These are phyloP conservation scores for Coregonus clupeaformis DNA, from an alignment of 2,113 vertebrate genomes.

Conservation along the genomic window DNA sequence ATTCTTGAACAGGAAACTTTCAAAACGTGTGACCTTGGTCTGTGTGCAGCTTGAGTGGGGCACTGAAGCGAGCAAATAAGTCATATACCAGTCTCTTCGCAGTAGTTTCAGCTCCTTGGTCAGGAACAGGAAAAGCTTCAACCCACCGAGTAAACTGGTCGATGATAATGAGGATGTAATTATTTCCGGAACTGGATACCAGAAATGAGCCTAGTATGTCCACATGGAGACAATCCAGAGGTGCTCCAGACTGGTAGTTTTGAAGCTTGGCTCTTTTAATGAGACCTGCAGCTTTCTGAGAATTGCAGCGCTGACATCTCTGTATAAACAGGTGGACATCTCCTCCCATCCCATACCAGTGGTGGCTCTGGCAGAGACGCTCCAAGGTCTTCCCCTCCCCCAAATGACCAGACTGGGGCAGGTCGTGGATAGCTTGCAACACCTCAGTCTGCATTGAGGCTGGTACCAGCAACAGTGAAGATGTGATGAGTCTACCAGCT, in stretches of 20 bases:
- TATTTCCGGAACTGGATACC: slow-evolving; percentile 8
- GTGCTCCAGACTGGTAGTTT: too few relatives aligned
- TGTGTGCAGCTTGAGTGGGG: too few relatives aligned
- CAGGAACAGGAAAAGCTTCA: slow-evolving; percentile 7
- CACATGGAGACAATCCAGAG: slow-evolving; percentile 15
- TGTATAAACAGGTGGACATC: slow-evolving; percentile 1
- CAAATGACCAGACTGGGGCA: slow-evolving; percentile 8
- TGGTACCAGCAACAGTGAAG: neutral
- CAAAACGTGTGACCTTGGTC: too few relatives aligned
- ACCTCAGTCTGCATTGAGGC: neutral
- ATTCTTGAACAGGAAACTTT: too few relatives aligned
- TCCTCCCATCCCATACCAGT: slow-evolving; percentile 9
- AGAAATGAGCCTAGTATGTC: slow-evolving; percentile 24
- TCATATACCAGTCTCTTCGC: neutral
- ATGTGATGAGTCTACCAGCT: neutral
- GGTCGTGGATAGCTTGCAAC: slow-evolving; percentile 3
- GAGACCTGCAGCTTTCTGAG: neutral
- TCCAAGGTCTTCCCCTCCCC: slow-evolving; percentile 7
- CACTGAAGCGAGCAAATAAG: too few relatives aligned
- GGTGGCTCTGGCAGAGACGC: neutral
- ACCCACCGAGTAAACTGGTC: slow-evolving; percentile 5
- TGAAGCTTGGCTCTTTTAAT: neutral
- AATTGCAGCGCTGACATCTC: slow-evolving; percentile 6
- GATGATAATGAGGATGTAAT: slow-evolving; percentile 11
- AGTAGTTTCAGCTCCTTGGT: slow-evolving; percentile 21